Evolutionary conservation across 92 coral and sea anemone genomes (phyloP), one percentile per base, ranked within the genome.

Genomic region (Meandrina meandrites): DNA sequence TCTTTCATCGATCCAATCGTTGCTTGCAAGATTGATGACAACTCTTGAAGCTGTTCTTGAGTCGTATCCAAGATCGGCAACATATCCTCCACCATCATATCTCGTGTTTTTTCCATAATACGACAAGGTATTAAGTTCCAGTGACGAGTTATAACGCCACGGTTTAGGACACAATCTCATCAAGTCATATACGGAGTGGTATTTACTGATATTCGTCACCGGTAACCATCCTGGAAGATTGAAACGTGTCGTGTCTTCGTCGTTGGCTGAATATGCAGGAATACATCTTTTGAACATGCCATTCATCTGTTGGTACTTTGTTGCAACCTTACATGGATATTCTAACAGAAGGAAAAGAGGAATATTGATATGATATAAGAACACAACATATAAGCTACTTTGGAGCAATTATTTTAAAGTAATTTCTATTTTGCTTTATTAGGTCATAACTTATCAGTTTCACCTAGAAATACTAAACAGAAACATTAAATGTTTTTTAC

Each of bases 1-100:
- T 81, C 74, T 86, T 30, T 88, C 90, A 83, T 93, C 98, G 37
- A 96, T 78, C 98, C 98, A 96, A 54, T 79, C 88, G 56, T 92
- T 90, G 51, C 92, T 78, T 77, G 93, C 85, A 28, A 96, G 87
- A 56, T 90, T 92, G 4, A 70, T 70, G 40, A 95, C 90, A 56
- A 96, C 98, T 48, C 88, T 89, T 30, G 88, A 84, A 8, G 98
- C 96, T n/a, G 98, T 93, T n/a, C 62, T 88, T 14, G 89, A 53
- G 84, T 96, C 91, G 91, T 96, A 96, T 6, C 98, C 98, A 8
- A 96, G 91, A 56, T 96, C 96, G 18, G 98, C 98, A 27, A 92
- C 93, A 75, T 91, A 96, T 5, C 98, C 98, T 34, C 98, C 95
- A 18, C 98, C 98, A 71, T 93, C 90, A 80, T 93, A 96, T 37